phyloP scores from a whole-genome alignment of 2,113 vertebrate genomes.

The Hyaena hyaena region DNA sequence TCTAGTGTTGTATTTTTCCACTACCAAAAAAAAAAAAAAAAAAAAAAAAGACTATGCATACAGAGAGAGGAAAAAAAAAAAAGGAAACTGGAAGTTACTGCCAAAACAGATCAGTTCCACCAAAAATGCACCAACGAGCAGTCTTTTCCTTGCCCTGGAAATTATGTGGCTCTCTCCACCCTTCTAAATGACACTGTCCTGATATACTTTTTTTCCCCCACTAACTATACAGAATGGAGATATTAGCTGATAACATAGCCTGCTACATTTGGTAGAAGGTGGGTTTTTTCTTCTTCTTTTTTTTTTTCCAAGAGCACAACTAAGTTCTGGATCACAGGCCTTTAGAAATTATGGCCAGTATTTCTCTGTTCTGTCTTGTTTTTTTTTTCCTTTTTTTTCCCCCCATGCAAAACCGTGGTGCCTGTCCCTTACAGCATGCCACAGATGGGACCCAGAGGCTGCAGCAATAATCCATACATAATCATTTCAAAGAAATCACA shows the following conservation, averaged over 20 bases:
- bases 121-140: constrained; percentile 49
- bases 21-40: neutral
- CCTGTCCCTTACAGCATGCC: neutral
- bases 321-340: constrained; percentile 29
- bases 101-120: constrained; percentile 68
- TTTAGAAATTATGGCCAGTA: constrained; percentile 22
- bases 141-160: constrained; percentile 64
- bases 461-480: no score
- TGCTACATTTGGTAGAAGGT: neutral
- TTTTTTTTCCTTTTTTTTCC: neutral
- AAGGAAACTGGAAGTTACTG: constrained; percentile 48
- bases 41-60: neutral
- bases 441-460: neutral
- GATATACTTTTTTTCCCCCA: constrained; percentile 52
- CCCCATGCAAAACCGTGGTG: neutral
- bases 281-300: neutral
- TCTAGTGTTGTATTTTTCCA: constrained; percentile 73
- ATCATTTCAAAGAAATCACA: constrained; percentile 27
- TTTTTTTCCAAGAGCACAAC: constrained; percentile 19
- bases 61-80: neutral
- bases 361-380: neutral
- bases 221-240: constrained; percentile 49
- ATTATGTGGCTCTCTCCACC: constrained; percentile 60
- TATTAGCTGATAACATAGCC: constrained; percentile 57
- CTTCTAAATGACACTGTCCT: constrained; percentile 56